Base-by-base conservation (phyloP, 2,113 vertebrate genomes). In the Sebastes fasciatus region DNA sequence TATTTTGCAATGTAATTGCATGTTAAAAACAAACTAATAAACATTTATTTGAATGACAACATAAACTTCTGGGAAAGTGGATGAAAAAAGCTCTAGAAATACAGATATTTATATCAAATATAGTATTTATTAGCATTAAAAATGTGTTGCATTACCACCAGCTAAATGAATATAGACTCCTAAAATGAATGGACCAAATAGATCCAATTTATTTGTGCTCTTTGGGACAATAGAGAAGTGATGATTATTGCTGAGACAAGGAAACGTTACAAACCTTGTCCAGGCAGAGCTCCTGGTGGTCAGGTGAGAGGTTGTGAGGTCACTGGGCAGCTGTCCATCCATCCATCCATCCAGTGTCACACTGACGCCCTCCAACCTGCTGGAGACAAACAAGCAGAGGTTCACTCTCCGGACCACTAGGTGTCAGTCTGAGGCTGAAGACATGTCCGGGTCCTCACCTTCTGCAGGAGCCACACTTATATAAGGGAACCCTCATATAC, bases 401-500 rank as follows among this genome's bases (percentile, higher is more conserved):
- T 92, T 85, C 71, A 4, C 23, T 2, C 4, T 14, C 3, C 1
- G 6, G 12, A 48, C 91, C 92, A 87, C 91, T 85, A 93, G 93
- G 84, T 93, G 94, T 90, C 92, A 93, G 91, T 85, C 75, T 91
- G 70, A 79, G 88, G 80, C 87, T 89, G 46, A 75, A 69, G 77
- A 89, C 82, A n/a, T 13, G 42, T 17, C 19, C 12, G 11, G 14
- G 40, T 52, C 71, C 0, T 67, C 2, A 76, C 57, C 61, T 87
- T 69, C 12, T 70, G 55, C 52, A 43, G 55, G 49, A 4, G 19
- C 46, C 13, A 49, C 70, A 46, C 79, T 91, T 84, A 87, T n/a
- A 83, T 83, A 90, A 88, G 71, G 64, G 49, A 52, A 40, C 55
- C 61, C 52, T 76, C 75, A 11, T 16, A 11, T 16, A 49, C 42